Percentiles rank a stretch among this genome's conserved stretches.
phyloP scores from a whole-genome alignment of 92 coral and sea anemone genomes.

The Phenganax marumi region DNA sequence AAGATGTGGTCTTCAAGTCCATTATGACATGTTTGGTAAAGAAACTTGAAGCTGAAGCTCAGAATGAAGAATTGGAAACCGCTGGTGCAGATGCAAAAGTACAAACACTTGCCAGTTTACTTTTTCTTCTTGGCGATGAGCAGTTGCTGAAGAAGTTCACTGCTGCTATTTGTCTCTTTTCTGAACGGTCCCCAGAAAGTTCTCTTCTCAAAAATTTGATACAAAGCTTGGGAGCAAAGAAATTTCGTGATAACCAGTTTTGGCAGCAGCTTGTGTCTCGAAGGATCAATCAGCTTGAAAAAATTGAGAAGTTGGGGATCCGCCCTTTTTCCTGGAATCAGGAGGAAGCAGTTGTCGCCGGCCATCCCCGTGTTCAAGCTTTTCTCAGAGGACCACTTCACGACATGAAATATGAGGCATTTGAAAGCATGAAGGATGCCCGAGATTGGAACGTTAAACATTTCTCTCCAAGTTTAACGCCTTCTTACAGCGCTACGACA shows the following conservation, averaged over 20 bases:
- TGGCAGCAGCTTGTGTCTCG: constrained; percentile 8
- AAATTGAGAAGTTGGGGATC: constrained; percentile 20
- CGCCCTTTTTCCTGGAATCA: constrained; percentile 51
- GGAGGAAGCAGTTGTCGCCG: constrained; percentile 35
- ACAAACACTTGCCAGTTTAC: background rate
- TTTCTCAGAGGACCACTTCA: constrained; percentile 48
- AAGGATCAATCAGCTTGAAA: background rate
- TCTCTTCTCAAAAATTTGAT: constrained; percentile 5
- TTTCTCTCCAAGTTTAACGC: constrained; percentile 5
- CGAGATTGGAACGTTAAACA: background rate
- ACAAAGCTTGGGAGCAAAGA: background rate
- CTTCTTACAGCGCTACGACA: constrained; percentile 13
- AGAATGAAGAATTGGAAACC: constrained; percentile 2
- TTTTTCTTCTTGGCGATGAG: background rate
- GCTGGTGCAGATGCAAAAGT: background rate
- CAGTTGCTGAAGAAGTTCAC: background rate
- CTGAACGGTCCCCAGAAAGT: background rate
- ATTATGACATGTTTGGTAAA: background rate
- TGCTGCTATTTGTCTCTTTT: background rate
- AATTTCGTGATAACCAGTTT: constrained; percentile 1
- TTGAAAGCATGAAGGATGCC: constrained; percentile 39
- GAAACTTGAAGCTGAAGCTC: constrained; percentile 17
- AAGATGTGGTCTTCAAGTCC: background rate
- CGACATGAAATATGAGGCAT: constrained; percentile 26
- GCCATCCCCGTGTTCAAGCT: constrained; percentile 50